A percentile compares a stretch with the other conserved stretches of the same genome.
phyloP scores from a whole-genome alignment of 2,888 invertebrate genomes.

The Megastigmus dorsalis region DNA sequence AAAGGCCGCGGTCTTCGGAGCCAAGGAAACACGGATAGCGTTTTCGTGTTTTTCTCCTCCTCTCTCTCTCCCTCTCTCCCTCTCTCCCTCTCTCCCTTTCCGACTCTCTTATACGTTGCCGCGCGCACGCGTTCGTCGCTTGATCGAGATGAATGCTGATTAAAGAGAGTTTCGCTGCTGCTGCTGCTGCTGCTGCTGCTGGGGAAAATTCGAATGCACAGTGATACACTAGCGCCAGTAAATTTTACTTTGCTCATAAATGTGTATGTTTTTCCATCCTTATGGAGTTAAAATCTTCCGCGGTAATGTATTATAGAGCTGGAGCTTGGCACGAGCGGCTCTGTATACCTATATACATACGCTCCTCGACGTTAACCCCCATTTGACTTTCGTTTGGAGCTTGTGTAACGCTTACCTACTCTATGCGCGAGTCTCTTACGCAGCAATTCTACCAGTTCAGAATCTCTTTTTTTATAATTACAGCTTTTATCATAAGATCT shows the following conservation, averaged over 20 bases:
- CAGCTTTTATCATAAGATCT: too few relatives aligned
- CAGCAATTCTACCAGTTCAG: too few relatives aligned
- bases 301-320: neutral
- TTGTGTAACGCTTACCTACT: neutral
- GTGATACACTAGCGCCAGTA: slow-evolving; percentile 26
- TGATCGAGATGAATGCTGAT: slow-evolving; percentile 54
- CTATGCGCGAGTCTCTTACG: neutral
- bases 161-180: slow-evolving; percentile 7
- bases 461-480: too few relatives aligned
- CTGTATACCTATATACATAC: neutral
- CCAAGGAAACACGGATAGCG: slow-evolving; percentile 13
- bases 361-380: too few relatives aligned
- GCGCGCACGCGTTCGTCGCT: too few relatives aligned
- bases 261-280: neutral
- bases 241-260: slow-evolving; percentile 18
- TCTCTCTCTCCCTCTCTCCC: too few relatives aligned
- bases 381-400: neutral
- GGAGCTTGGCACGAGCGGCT: neutral
- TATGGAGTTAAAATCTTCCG: neutral
- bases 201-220: slow-evolving; percentile 32
- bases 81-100: too few relatives aligned
- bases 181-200: too few relatives aligned
- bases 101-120: too few relatives aligned
- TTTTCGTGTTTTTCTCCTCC: slow-evolving; percentile 51
- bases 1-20: neutral